A percentile compares a stretch with the other conserved stretches of the same genome.
phyloP scores from a whole-genome alignment of 2,113 vertebrate species.

The Tringa solitaria region DNA sequence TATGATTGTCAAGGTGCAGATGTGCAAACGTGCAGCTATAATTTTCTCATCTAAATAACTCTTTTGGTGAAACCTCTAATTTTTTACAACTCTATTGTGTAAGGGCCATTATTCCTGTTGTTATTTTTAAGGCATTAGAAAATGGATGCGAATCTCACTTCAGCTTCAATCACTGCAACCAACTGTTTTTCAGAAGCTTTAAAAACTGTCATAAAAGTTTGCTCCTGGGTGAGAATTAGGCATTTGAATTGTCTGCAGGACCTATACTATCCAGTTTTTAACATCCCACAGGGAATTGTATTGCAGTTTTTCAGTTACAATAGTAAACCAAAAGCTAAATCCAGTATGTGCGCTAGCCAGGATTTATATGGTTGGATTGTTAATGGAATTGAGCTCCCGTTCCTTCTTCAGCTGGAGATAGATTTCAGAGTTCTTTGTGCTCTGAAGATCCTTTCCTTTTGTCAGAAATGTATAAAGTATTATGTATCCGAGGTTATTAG shows the following conservation, averaged over 20 bases:
- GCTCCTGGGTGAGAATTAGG: constrained; percentile 32
- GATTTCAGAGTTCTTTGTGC: neutral
- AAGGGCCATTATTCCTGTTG: constrained; percentile 49
- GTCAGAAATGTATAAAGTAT: neutral
- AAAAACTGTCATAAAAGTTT: constrained; percentile 55
- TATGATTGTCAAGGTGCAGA: constrained; percentile 82
- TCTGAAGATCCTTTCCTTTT: neutral
- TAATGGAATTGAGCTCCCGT: neutral
- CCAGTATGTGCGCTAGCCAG: neutral
- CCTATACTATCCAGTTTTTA: neutral
- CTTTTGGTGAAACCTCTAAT: constrained; percentile 71
- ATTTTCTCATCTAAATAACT: constrained; percentile 78
- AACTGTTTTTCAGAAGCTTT: constrained; percentile 45
- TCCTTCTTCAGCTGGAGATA: neutral
- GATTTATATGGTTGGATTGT: neutral
- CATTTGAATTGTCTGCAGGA: constrained; percentile 38
- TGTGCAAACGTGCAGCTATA: constrained; percentile 75
- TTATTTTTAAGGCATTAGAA: constrained; percentile 60
- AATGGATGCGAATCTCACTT: constrained; percentile 48
- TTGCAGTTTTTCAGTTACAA: constrained; percentile 11
- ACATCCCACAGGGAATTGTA: neutral
- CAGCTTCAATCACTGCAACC: constrained; percentile 39
- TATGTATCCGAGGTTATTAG: neutral
- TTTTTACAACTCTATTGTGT: constrained; percentile 70
- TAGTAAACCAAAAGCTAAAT: constrained; percentile 47